These are phyloP conservation scores for Apamea crenata DNA, from an alignment of 2,888 invertebrate genomes.

Conservation along the genomic window DNA sequence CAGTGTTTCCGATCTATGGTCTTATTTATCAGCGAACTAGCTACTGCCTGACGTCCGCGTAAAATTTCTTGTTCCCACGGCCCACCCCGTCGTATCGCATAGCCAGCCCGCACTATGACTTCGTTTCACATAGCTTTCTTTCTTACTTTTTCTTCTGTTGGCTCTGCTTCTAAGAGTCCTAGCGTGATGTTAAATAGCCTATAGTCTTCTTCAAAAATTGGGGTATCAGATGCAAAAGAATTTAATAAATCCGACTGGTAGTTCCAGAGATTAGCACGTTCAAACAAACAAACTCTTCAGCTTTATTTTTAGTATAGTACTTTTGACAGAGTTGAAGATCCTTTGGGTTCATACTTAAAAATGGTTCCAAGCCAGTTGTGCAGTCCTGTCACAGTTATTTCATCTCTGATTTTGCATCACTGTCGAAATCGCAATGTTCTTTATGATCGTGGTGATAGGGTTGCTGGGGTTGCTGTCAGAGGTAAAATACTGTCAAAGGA, in stretches of 20 bases:
- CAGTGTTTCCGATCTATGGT: background rate
- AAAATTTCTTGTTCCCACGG: background rate
- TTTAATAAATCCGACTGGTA: background rate
- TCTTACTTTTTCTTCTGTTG: background rate
- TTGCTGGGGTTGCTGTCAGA: no score
- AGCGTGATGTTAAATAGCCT: background rate
- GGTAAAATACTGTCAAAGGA: background rate
- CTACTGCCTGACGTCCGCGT: background rate
- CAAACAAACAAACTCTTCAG: background rate
- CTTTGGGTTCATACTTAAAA: background rate
- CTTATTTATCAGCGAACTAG: background rate
- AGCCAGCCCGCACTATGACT: background rate
- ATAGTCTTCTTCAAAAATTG: background rate
- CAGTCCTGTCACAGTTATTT: no score
- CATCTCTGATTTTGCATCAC: background rate
- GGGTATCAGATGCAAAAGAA: background rate
- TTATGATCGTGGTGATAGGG: background rate
- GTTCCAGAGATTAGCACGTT: background rate
- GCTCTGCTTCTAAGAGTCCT: no score
- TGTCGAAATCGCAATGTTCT: background rate
- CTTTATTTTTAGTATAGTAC: background rate
- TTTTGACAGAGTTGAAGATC: slow-evolving; percentile 1
- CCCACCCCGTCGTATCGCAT: background rate
- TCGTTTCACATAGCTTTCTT: background rate
- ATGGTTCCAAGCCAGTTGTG: background rate